Base-by-base conservation (phyloP, 2,797 vertebrate species). In the Kryptolebias ocellatus region DNA sequence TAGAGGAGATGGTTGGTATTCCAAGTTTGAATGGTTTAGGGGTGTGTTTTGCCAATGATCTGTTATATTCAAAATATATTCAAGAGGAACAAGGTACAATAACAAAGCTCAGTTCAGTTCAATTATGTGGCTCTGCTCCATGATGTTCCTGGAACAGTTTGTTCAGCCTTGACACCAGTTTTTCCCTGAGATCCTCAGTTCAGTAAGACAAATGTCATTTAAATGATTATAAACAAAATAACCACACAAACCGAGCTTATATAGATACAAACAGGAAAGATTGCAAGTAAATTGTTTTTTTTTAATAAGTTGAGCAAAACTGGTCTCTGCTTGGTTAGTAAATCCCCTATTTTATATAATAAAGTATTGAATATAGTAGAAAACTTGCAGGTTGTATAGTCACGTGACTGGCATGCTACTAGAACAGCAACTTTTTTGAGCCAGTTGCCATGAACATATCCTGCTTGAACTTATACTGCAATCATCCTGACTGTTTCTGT, bases 1-100 rank as follows among this genome's bases (percentile, higher is more conserved):
- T 99, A 56, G 98, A 99, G 84, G 98, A 99, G 81, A 98, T 96
- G 97, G 98, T 99, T 90, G 93, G 96, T 94, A 76, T 84, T 87
- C 78, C 78, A 2, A 70, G 49, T 60, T 80, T 53, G 72, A 74
- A 65, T 42, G 50, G 29, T 11, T 54, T 77, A 17, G 56, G 55
- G 50, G 16, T 51, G 56, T 69, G 54, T 52, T 53, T 75, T 20
- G 31, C 60, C 49, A 15, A 37, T 20, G 5, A 63, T 7, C 27
- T 50, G 24, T 20, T 67, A 2, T 52, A 18, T 39, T 45, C 18
- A 20, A 46, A 53, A 60, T 45, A n/a, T 50, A 24, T 57, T 8
- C 18, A 47, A 27, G 5, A 0, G 20, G 3, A 51, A 50, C 42
- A 61, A 49, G n/a, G 44, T 62, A 58, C 39, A 52, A 15, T 46